Evolutionary conservation across 2,888 invertebrate species (phyloP), one percentile per base, ranked within the genome.

Genomic region (Dexiosoma caninum): DNA sequence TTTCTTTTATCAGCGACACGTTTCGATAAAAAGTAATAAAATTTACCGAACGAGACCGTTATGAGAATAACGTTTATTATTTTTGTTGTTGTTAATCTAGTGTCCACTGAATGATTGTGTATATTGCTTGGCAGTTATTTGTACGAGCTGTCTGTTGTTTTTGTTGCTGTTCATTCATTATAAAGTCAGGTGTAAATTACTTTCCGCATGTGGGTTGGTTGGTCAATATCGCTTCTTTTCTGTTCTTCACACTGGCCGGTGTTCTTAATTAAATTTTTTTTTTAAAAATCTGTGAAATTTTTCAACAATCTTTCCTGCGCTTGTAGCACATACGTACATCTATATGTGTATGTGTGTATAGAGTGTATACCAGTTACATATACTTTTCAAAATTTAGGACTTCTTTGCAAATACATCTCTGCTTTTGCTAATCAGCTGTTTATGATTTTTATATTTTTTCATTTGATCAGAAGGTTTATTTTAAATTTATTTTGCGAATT

Each of bases 141-240:
- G 51, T 30, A 21, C 46, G 27, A 30, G 32, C 35, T 59, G 30
- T 19, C 16, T 14, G 23, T n/a, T n/a, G 27, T 69, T 44, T 19
- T 32, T 42, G 44, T 12, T 19, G 19, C 8, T 40, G 12, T 30
- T 6, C 21, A 66, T 21, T 6, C 14, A 60, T 60, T 71, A 55
- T 67, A 62, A 72, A 60, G 53, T 80, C 71, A 72, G 77, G 77
- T 81, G 81, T 77, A 69, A 81, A 81, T 77, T 72, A 57, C 23
- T 72, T 42, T 77, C 57, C 42, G 62, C 42, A 69, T 78, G 78
- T 78, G 72, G 69, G 81, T 74, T 81, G 71, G 66, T 35, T 42
- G 23, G n/a, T 57, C 19, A 14, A 35, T 10, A 21, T 37, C 55
- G 23, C 30, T 59, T 64, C 37, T 64, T 42, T 19, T 32, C 14